A percentile compares a stretch with the other conserved stretches of the same genome.
phyloP scores from a whole-genome alignment of 2,113 vertebrate species.

The Meleagris gallopavo region DNA sequence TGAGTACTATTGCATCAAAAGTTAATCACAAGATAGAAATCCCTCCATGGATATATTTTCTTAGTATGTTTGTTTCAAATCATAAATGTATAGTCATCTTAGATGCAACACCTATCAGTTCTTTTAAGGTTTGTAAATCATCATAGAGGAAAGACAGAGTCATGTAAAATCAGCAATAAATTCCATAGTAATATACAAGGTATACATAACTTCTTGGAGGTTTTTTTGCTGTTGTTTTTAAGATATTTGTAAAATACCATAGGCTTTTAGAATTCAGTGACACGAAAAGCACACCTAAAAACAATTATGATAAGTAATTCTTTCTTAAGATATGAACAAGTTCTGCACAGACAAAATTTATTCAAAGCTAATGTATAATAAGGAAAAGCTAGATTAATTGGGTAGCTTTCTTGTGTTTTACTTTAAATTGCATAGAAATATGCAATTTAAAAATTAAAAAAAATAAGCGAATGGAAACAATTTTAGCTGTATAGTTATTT shows the following conservation, averaged over 20 bases:
- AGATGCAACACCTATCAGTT: not conserved
- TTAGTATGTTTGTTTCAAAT: not conserved
- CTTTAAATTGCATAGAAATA: not conserved
- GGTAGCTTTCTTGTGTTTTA: not conserved
- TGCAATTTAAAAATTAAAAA: not conserved
- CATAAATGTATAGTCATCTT: not conserved
- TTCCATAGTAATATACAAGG: not conserved
- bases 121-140: not conserved
- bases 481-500: not conserved
- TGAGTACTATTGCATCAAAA: not conserved
- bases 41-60: not conserved
- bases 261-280: not conserved
- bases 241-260: not conserved
- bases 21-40: not conserved
- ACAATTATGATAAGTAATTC: not conserved
- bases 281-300: not conserved
- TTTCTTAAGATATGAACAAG: not conserved
- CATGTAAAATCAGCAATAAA: not conserved
- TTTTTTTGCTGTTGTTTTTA: not conserved
- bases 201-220: not conserved
- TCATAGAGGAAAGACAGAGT: not conserved
- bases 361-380: not conserved
- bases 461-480: not conserved
- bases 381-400: not conserved
- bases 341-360: not conserved